phyloP scores from a whole-genome alignment of 2,113 vertebrate genomes.

The Xiphophorus couchianus region DNA sequence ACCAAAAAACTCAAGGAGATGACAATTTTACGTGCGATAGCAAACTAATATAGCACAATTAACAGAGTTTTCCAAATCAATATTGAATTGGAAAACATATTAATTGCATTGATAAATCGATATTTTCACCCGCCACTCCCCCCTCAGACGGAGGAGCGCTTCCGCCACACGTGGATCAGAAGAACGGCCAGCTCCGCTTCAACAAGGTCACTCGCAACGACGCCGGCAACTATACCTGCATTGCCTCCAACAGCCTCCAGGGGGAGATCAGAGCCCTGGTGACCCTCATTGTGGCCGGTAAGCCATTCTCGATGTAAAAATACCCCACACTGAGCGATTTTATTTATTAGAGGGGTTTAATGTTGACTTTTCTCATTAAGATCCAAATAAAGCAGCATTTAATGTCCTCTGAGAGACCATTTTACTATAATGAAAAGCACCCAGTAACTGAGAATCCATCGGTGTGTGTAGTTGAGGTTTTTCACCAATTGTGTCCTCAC shows the following conservation, averaged over 20 bases:
- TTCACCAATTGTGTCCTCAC: neutral
- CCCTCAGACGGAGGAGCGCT: constrained; percentile 88
- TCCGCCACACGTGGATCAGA: constrained; percentile 84
- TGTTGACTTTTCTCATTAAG: constrained; percentile 17
- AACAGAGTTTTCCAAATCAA: too few relatives aligned
- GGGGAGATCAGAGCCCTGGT: constrained; percentile 92
- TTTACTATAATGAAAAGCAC: constrained; percentile 15
- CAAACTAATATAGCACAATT: too few relatives aligned
- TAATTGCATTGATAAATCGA: too few relatives aligned
- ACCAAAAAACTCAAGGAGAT: too few relatives aligned
- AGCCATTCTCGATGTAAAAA: constrained; percentile 17
- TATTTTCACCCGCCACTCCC: neutral
- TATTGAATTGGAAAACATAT: too few relatives aligned
- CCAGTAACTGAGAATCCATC: neutral
- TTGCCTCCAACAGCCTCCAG: constrained; percentile 90
- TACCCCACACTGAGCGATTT: too few relatives aligned
- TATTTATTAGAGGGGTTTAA: too few relatives aligned
- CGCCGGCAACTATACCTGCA: constrained; percentile 93
- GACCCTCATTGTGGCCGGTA: constrained; percentile 91
- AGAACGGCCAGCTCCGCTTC: constrained; percentile 87
- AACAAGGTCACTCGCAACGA: constrained; percentile 87
- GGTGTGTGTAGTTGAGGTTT: neutral
- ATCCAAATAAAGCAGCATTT: constrained; percentile 37
- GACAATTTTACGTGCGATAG: too few relatives aligned
- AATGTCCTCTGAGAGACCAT: constrained; percentile 29